Base-by-base conservation (phyloP, 2,113 vertebrate genomes). In the Dicentrarchus labrax region DNA sequence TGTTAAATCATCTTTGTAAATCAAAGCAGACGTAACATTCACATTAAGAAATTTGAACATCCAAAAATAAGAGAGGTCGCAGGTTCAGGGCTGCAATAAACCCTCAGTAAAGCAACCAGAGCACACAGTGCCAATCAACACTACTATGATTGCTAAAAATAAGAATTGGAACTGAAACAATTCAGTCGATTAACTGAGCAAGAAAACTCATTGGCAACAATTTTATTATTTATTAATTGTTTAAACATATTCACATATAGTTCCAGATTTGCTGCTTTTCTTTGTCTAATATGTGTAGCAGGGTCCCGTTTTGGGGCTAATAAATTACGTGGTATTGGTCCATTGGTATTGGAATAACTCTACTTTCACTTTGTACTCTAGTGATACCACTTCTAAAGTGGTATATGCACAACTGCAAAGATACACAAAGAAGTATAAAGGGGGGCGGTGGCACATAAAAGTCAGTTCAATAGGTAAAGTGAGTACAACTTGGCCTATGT, bases 1-100 rank as follows among this genome's bases (percentile, higher is more conserved):
- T 51, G 71, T 82, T 80, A 68, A 77, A 69, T 76, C 72, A 80
- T 64, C 48, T 78, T 78, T 54, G 76, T 68, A 79, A 85, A 79
- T 83, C 79, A 78, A 76, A 62, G 51, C 19, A 43, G 78, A 72
- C 30, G 1, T 59, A 75, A 75, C 13, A 30, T 47, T 67, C 39
- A 60, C 6, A 22, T 75, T 36, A 62, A 76, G 47, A 61, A 73
- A 45, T 51, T 30, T 21, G 19, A 72, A 72, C 10, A 6, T 88
- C 69, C 70, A 51, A 83, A 74, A 82, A 86, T 77, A 86, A 68
- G n/a, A 79, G 41, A 71, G 53, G 56, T 77, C 17, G 6, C 43
- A 54, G 38, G 76, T 68, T 83, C 68, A 78, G 19, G 72, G 73
- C 61, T 61, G 76, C 45, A 71, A 36, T 78, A 82, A 74, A 82